Evolutionary conservation across 2,113 vertebrate genomes (phyloP), one percentile per base, ranked within the genome.

Genomic region (Syngnathoides biaculeatus): DNA sequence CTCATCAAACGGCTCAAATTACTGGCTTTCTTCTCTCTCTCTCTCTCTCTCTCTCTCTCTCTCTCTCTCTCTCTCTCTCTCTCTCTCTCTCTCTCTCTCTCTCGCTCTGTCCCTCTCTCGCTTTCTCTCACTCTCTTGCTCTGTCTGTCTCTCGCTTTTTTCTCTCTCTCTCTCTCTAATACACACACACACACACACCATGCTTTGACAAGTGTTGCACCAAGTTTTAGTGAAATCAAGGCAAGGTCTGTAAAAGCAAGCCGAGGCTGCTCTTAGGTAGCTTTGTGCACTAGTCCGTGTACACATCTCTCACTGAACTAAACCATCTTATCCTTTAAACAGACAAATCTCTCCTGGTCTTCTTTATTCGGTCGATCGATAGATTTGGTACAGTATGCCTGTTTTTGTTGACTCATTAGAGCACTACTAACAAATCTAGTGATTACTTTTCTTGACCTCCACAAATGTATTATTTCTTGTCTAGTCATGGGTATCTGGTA

Each of bases 331-430:
- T 24, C 82, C 86, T 86, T 89, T 66, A 90, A 92, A 92, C 92
- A 92, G 92, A 92, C 92, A 89, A 91, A 92, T 86, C 89, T 93
- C 84, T 93, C 92, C 90, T 92, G 92, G 91, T 92, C 92, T 11
- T 91, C 92, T 90, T 87, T 92, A 89, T 92, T 93, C 90, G 92
- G 91, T 92, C 92, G 88, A 80, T 92, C 92, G 40, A 88, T 93
- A 92, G 92, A 92, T 86, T 89, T 91, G 92, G 92, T 92, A 92
- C 90, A 92, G 91, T 92, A 92, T 92, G 35, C 56, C 69, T 57
- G 62, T 82, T 66, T 83, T 83, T 80, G 65, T 69, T 48, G 15
- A 65, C 80, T 73, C 64, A 0, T 52, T 89, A 79, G 83, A 78
- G 77, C 62, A 58, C 66, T 59, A 88, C 88, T 87, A 89, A 89